Evolutionary conservation across 2,888 invertebrate species (phyloP).

Genomic region (Agriopis aurantiaria): DNA sequence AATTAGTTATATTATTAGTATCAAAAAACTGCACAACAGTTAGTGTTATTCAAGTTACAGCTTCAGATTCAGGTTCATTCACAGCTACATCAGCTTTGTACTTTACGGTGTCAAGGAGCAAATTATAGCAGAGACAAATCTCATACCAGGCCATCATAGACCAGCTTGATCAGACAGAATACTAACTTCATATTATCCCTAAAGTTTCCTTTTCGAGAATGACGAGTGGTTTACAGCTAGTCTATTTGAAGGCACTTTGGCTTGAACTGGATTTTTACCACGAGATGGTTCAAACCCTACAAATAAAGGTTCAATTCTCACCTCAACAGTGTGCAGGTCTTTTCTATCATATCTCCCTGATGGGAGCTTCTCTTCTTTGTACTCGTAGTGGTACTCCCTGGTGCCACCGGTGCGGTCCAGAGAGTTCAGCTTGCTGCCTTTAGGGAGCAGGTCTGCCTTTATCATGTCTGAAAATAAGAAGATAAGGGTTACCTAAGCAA

Average conservation of each 20-base stretch:
- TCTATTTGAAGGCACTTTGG: too few species aligned
- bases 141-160: too few species aligned
- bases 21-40: conserved; percentile 3
- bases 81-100: background rate
- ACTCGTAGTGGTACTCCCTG: conserved; percentile 83
- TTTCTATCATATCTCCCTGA: conserved; percentile 82
- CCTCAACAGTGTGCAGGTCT: conserved; percentile 73
- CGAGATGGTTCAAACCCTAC: too few species aligned
- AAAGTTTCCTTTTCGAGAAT: too few species aligned
- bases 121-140: too few species aligned
- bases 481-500: background rate
- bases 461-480: conserved; percentile 72
- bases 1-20: conserved; percentile 18
- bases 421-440: conserved; percentile 79
- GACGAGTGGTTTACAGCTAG: too few species aligned
- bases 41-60: background rate
- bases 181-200: too few species aligned
- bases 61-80: background rate
- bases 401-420: conserved; percentile 61
- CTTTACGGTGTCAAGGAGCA: too few species aligned
- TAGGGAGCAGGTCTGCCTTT: conserved; percentile 79
- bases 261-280: too few species aligned
- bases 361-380: conserved; percentile 81
- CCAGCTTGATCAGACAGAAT: too few species aligned
- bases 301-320: background rate